Percentiles rank a stretch among this genome's conserved stretches.
These are phyloP conservation scores for Lagopus muta DNA, from an alignment of 2,113 vertebrate species.

Conservation along the genomic window DNA sequence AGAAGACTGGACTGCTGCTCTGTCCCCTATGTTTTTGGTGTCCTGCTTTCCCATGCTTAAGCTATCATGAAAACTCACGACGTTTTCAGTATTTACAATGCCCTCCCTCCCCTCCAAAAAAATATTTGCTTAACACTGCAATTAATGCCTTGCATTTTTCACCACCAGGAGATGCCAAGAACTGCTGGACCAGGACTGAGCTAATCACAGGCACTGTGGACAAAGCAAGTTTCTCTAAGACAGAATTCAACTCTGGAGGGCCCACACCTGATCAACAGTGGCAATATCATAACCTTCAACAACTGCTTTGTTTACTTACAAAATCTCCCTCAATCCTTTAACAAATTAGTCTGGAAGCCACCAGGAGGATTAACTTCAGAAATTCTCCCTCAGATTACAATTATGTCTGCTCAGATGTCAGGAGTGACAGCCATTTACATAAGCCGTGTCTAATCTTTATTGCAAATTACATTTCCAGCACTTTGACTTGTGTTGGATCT, in stretches of 20 bases:
- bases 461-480: background rate
- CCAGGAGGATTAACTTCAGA: slow-evolving; percentile 39
- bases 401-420: slow-evolving; percentile 35
- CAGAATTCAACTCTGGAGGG: background rate
- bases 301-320: slow-evolving; percentile 60
- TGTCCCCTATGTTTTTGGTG: slow-evolving; percentile 9
- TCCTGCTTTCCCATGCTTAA: slow-evolving; percentile 29
- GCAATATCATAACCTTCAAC: slow-evolving; percentile 66
- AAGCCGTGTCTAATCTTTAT: background rate
- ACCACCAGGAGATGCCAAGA: background rate
- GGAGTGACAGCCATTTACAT: background rate
- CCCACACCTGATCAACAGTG: slow-evolving; percentile 25
- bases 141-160: background rate
- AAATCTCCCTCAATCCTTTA: slow-evolving; percentile 69
- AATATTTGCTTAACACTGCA: background rate
- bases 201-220: background rate
- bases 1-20: background rate
- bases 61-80: slow-evolving; percentile 28
- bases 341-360: slow-evolving; percentile 69
- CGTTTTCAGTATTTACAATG: background rate
- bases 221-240: background rate
- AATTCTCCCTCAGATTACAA: slow-evolving; percentile 22
- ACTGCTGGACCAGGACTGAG: background rate
- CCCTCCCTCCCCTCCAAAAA: too few species aligned
- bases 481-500: background rate